Conservation (phyloP, 2,797 vertebrate species). For the Silurus lanzhouensis region DNA sequence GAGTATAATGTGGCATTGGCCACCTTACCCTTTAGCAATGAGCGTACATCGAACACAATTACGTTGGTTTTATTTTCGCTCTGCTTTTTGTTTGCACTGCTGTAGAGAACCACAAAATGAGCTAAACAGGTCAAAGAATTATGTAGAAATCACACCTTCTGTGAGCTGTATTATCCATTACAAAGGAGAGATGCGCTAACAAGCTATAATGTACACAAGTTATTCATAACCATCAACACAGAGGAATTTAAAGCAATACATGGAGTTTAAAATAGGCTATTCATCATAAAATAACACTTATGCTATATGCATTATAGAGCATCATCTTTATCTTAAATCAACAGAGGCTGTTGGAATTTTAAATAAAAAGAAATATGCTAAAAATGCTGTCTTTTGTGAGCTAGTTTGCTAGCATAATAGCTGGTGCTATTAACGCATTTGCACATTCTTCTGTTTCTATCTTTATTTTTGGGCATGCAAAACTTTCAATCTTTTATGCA, state of each 20-base stretch:
- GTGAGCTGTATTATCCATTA: neutral
- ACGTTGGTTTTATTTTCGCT: constrained; percentile 44
- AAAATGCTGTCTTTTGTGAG: no score
- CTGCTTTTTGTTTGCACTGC: constrained; percentile 41
- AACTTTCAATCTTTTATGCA: no score
- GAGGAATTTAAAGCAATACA: neutral
- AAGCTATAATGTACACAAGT: constrained; percentile 2
- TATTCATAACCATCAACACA: constrained; percentile 6
- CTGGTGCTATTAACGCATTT: neutral
- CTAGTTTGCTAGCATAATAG: neutral
- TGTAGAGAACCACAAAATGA: constrained; percentile 37
- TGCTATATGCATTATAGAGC: neutral
- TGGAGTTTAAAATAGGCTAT: neutral
- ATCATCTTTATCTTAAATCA: neutral
- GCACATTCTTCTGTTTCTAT: neutral
- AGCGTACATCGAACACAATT: constrained; percentile 61
- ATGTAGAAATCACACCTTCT: constrained; percentile 24
- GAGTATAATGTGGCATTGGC: constrained; percentile 67
- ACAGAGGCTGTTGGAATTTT: neutral
- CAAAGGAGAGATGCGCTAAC: neutral
- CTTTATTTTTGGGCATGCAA: neutral
- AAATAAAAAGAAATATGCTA: neutral
- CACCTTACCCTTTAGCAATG: constrained; percentile 78
- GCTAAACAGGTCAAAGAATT: constrained; percentile 46
- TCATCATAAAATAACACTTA: neutral